Evolutionary conservation across 2,113 vertebrate genomes (phyloP), one percentile per base, ranked within the genome.

Genomic region (Pterocles orientalis): DNA sequence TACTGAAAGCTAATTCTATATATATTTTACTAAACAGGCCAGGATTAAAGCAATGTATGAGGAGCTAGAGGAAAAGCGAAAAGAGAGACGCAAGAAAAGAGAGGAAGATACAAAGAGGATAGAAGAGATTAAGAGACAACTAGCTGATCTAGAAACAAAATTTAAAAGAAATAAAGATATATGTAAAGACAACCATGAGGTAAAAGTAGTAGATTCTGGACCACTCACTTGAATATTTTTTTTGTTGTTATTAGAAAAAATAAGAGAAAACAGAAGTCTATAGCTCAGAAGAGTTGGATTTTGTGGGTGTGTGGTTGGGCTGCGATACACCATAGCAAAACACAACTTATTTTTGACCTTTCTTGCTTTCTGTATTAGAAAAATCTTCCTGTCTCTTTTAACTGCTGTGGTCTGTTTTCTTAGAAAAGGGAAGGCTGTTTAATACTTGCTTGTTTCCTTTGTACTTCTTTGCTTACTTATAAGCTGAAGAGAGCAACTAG

Each of bases 101-200:
- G 64, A 80, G 21, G 82, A 98, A 33, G 92, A 98, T 61, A 34
- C 53, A 29, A 90, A 97, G 60, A 94, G 82, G 18, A 94, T 96
- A 88, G 50, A 95, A 58, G 93, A 98, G 23, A 58, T 94, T 20
- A 88, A 93, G 11, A 47, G 23, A 28, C 39, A 86, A 70, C 81
- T 96, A 65, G 36, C 64, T 50, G 18, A 96, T n/a, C 62, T 98
- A 50, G 96, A 98, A 90, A 72, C 57, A 24, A 92, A 97, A 23
- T 18, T 94, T 7, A 8, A 82, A 82, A 95, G 88, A 96, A 95
- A 96, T 17, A 96, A 77, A 91, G 26, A 39, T 12, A 2, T 33
- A 17, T 71, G 96, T 71, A 60, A 69, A 56, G 82, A 95, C 25
- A 97, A 88, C 25, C 31, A 7, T 45, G 18, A 95, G 39, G 97